Evolutionary conservation across 2,113 vertebrate species (phyloP), one percentile per base, ranked within the genome.

Genomic region (Bubo blakistoni): DNA sequence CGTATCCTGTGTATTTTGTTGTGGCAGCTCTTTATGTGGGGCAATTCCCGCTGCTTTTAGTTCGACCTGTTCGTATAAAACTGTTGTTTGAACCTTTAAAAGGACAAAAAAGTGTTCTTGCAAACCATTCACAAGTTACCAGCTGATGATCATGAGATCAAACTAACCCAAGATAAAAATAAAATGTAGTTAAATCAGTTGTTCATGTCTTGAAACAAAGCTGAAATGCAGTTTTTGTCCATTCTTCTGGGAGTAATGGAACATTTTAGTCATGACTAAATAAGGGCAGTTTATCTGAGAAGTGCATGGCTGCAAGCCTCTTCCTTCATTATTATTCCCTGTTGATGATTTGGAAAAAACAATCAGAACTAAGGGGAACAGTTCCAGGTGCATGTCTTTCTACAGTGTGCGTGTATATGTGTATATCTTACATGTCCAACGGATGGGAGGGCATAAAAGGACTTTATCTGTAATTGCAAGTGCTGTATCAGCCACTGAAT

Each of bases 191-290:
- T 78, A 73, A 79, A 72, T 76, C 38, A 59, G 62, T 71, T 62
- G 54, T 89, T 96, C 65, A n/a, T 85, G 30, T 74, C 76, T 65
- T 80, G 59, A 74, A 95, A 90, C 36, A 80, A 96, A 94, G 29
- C 51, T 85, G 51, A 54, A 73, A 62, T 88, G 92, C 44, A 84
- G 57, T 72, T 91, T 82, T 92, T 92, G 32, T 58, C 79, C 21
- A 30, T 92, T 94, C 86, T 96, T 93, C 81, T 92, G 72, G 82
- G 81, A 95, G 65, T 90, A 90, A 90, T 61, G 49, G 47, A 77
- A 81, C 20, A 29, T 57, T 92, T 71, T 70, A 76, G 52, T 76
- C 27, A 40, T 52, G 63, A 86, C 11, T 12, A 72, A 92, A 44
- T 52, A 40, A 76, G 30, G 61, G 24, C 65, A 79, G 42, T 86